These are phyloP conservation scores for Chouioia cunea DNA, from an alignment of 2,888 invertebrate genomes.

Conservation along the genomic window DNA sequence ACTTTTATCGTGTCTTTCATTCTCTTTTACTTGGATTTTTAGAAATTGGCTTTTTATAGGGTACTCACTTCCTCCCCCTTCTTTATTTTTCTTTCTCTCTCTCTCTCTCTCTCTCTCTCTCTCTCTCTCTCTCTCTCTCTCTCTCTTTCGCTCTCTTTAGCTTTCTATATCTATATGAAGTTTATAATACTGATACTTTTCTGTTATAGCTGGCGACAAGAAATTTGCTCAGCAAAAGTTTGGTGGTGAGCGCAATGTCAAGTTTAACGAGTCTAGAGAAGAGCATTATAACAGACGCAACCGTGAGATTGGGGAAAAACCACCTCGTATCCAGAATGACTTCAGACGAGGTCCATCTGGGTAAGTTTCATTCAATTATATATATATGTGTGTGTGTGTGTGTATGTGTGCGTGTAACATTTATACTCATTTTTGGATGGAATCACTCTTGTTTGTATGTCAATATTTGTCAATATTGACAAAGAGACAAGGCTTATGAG, in stretches of 20 bases:
- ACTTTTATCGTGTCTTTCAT: conserved; percentile 1
- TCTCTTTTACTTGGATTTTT: not conserved
- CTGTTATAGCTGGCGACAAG: conserved; percentile 70
- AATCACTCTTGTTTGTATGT: too few relatives aligned
- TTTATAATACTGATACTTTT: not conserved
- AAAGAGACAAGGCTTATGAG: too few relatives aligned
- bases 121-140: conserved; percentile 6
- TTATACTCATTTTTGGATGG: too few relatives aligned
- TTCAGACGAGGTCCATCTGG: conserved; percentile 62
- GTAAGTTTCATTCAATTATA: conserved; percentile 51
- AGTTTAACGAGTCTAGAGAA: conserved; percentile 76
- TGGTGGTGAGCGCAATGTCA: conserved; percentile 69
- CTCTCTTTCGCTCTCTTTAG: not conserved
- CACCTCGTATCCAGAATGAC: conserved; percentile 56
- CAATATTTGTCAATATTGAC: too few relatives aligned
- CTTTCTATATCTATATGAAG: conserved; percentile 13
- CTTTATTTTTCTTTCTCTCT: conserved; percentile 42
- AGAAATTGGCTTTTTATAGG: not conserved
- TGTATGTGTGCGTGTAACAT: too few relatives aligned
- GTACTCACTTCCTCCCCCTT: not conserved
- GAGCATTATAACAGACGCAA: conserved; percentile 79
- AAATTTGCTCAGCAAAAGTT: conserved; percentile 62
- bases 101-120: conserved; percentile 22
- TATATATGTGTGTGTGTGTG: too few relatives aligned
- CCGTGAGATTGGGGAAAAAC: conserved; percentile 71